Percentiles rank a stretch among this genome's conserved stretches.
phyloP scores from a whole-genome alignment of 1,140 invertebrate species.

The Magallana gigas region DNA sequence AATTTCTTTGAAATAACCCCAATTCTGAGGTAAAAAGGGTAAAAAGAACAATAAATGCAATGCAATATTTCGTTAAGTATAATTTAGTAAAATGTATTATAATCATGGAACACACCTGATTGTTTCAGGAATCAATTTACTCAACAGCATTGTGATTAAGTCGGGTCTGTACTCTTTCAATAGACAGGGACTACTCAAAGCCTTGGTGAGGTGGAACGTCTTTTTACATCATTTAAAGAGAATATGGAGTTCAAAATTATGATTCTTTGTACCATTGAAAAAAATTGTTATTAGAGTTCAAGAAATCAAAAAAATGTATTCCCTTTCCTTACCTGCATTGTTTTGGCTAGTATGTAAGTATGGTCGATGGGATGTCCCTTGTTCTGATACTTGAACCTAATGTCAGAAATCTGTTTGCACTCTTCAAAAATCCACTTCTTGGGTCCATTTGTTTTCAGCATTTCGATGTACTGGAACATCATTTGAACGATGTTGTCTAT shows the following conservation, averaged over 20 bases:
- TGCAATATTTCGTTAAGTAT: too few species aligned
- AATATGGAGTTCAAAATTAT: too few species aligned
- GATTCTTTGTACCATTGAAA: too few species aligned
- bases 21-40: constrained; percentile 76
- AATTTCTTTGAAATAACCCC: constrained; percentile 77
- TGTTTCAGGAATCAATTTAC: constrained; percentile 88
- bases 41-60: constrained; percentile 58
- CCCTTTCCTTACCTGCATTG: constrained; percentile 79
- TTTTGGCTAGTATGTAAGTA: constrained; percentile 79
- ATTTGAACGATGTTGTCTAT: constrained; percentile 85
- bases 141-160: constrained; percentile 87
- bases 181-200: constrained; percentile 88
- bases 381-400: constrained; percentile 82
- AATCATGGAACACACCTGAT: constrained; percentile 81
- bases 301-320: too few species aligned
- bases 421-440: constrained; percentile 95
- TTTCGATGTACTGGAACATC: constrained; percentile 93
- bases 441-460: constrained; percentile 88
- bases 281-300: too few species aligned
- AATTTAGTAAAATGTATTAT: too few species aligned
- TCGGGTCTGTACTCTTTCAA: constrained; percentile 92
- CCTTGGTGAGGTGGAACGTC: constrained; percentile 85
- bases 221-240: too few species aligned
- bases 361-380: constrained; percentile 84
- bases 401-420: constrained; percentile 81